These are phyloP conservation scores for Helicoverpa armigera DNA, from an alignment of 1,140 invertebrate genomes.

Conservation along the genomic window DNA sequence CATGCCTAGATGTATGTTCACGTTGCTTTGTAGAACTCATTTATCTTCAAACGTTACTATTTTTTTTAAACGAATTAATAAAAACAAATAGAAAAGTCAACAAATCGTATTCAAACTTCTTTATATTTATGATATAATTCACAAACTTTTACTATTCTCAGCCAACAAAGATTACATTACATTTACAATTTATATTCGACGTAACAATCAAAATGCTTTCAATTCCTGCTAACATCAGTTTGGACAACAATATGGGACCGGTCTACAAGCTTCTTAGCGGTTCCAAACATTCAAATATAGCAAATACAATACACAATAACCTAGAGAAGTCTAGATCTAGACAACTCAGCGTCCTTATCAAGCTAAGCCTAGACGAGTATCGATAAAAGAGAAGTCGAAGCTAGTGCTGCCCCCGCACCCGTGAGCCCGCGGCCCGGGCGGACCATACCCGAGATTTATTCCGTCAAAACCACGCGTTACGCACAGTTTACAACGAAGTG, in stretches of 20 bases:
- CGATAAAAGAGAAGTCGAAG: constrained; percentile 17
- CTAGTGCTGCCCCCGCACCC: background rate
- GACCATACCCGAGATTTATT: constrained; percentile 5
- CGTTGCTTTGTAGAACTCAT: constrained; percentile 41
- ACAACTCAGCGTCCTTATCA: constrained; percentile 60
- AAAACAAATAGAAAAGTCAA: constrained; percentile 41
- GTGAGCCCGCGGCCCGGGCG: background rate
- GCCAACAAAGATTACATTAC: constrained; percentile 41
- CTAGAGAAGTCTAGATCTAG: constrained; percentile 52
- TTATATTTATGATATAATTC: constrained; percentile 41
- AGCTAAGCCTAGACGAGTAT: constrained; percentile 55
- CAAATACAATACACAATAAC: constrained; percentile 34
- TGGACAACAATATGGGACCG: constrained; percentile 11
- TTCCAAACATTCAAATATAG: background rate
- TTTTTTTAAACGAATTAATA: constrained; percentile 35
- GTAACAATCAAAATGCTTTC: constrained; percentile 47
- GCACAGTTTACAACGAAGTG: constrained; percentile 15
- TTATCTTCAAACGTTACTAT: constrained; percentile 33
- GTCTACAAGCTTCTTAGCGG: background rate
- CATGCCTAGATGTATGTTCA: constrained; percentile 48
- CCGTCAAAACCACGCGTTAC: background rate
- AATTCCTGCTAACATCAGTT: constrained; percentile 7
- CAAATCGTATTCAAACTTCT: constrained; percentile 55
- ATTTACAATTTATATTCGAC: constrained; percentile 48
- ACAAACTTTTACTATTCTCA: constrained; percentile 29